Conservation (phyloP, 2,113 vertebrate species). For the Nansenia antarctica region DNA sequence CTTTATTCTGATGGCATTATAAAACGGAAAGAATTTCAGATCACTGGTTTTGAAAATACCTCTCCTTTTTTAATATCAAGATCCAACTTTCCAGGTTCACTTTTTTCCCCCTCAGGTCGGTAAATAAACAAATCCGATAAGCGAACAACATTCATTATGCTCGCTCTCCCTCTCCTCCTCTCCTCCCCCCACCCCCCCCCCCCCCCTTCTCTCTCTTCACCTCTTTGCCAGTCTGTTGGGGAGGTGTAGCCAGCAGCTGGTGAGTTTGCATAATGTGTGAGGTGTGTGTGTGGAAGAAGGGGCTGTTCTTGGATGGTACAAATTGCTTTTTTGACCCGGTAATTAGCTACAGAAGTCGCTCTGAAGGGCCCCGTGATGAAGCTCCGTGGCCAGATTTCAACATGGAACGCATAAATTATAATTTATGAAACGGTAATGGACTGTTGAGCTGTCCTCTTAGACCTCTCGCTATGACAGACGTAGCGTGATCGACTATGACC, state of each 20-base stretch:
- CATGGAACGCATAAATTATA: slow-evolving; percentile 73
- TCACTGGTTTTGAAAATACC: no score
- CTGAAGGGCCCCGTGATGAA: slow-evolving; percentile 70
- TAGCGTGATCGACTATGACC: slow-evolving; percentile 28
- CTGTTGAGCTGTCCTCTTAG: slow-evolving; percentile 63
- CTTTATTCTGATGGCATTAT: no score
- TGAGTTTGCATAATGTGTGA: slow-evolving; percentile 77
- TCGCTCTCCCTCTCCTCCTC: slow-evolving; percentile 15
- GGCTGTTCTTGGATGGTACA: slow-evolving; percentile 73
- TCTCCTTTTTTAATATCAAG: no score
- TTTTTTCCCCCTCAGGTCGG: slow-evolving; percentile 32
- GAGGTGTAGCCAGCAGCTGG: slow-evolving; percentile 80
- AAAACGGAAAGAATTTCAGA: no score
- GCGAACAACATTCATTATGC: slow-evolving; percentile 38
- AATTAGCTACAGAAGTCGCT: slow-evolving; percentile 76
- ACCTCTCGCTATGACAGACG: slow-evolving; percentile 41
- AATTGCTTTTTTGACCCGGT: slow-evolving; percentile 82
- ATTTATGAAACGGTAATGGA: slow-evolving; percentile 74
- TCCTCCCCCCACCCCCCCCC: slow-evolving; percentile 57
- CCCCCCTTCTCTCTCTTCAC: slow-evolving; percentile 49
- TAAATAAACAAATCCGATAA: slow-evolving; percentile 48
- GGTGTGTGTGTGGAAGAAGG: slow-evolving; percentile 67
- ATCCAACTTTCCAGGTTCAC: slow-evolving; percentile 15
- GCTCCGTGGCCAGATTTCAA: slow-evolving; percentile 71
- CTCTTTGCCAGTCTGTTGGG: slow-evolving; percentile 70